Evolutionary conservation across 2,113 vertebrate species (phyloP), one percentile per base, ranked within the genome.

Genomic region (Apistogramma diplotaenia): DNA sequence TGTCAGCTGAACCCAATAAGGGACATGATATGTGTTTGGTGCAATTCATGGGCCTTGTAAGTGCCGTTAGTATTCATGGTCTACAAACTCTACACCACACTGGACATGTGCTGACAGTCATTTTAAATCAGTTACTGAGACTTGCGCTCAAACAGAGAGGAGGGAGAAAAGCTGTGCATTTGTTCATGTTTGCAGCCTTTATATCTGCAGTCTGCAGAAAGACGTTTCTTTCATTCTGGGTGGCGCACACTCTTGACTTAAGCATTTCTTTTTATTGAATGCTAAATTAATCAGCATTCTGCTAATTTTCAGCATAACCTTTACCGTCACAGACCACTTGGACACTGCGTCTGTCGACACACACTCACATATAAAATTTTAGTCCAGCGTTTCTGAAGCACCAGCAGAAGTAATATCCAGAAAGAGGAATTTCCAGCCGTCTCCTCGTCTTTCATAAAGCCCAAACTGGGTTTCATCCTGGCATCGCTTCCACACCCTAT

Each of bases 51-150:
- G 16, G 85, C 46, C 79, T 87, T 85, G 83, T 87, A 89, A 79
- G 81, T 83, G 74, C 90, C 85, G 72, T 81, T 86, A 49, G 65
- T 77, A 82, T 89, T 89, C 78, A 83, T 82, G 75, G 85, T 74
- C 85, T 76, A 79, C 76, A 84, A 78, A 89, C 76, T 81, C 74
- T 37, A 56, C 83, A 76, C 33, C 79, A 85, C 53, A 40, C 72
- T 85, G 86, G 76, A 91, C 87, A 76, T 86, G 78, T 79, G 77
- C 79, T 85, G 81, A 89, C 82, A 84, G 85, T 89, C 78, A 85
- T 81, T 82, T 84, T 88, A 88, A 87, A 90, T 86, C 80, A 75
- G 73, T 86, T 85, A 56, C 74, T 37, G 9, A 60, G 74, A 73
- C 54, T 74, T 73, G 31, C 60, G 46, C 31, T 80, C 35, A n/a